Base-by-base conservation (phyloP, 2,113 vertebrate genomes). In the Tenrec ecaudatus region DNA sequence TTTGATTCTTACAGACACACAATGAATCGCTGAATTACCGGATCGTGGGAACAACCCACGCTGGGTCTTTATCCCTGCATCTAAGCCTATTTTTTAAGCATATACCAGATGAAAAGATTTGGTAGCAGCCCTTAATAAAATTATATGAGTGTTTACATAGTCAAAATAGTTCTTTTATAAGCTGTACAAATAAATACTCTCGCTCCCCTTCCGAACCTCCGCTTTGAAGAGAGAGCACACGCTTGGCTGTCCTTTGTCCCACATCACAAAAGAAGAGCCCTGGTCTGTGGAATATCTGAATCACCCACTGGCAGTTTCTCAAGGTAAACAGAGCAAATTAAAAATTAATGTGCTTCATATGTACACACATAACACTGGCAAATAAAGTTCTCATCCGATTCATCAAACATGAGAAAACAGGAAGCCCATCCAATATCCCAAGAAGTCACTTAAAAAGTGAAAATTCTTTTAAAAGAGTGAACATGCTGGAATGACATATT, bases 271-370 rank as follows among this genome's bases (percentile, higher is more conserved):
- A 98, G 97, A 97, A 98, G 98, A 98, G 88, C 93, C 90, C 95
- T 91, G 97, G 97, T 97, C 97, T 93, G 95, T 95, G 96, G 97
- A 98, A 98, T 97, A 98, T 97, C 95, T 98, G 98, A 97, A 97
- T 98, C 98, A 98, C 95, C 96, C 96, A 95, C 96, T 98, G 98
- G 98, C 98, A 97, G 96, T 96, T 96, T 97, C 97, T 98, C 98
- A 99, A 98, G 97, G 98, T 98, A 98, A 98, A 98, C 98, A 98
- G 97, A 97, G 97, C 98, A 98, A 98, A 98, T 98, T 98, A 98
- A 98, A 98, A 98, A 98, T 98, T 97, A 98, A 97, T 98, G 98
- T 98, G 97, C 98, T 96, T 97, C 96, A 57, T 97, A 97, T 96
- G 96, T 77, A 1, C 91, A 94, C 86, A 96, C 92, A 96, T 77